Base-by-base conservation (phyloP, 2,113 vertebrate genomes). In the Pseudonaja textilis region DNA sequence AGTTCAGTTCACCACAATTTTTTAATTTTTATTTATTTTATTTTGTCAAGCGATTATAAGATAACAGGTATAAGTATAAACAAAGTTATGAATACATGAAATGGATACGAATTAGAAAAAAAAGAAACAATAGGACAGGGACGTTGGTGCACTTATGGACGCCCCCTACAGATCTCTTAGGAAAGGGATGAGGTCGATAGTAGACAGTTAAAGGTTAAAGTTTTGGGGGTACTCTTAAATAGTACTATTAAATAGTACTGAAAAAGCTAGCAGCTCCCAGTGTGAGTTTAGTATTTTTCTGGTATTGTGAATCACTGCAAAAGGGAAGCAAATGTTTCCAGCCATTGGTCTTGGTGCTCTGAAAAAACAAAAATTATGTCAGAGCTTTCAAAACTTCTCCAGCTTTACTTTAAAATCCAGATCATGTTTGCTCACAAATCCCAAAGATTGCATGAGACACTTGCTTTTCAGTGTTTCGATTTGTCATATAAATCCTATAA, bases 271-370 rank as follows among this genome's bases (percentile, higher is more conserved):
- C 87, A 93, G 55, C 34, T 50, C 12, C 18, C 25, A 74, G n/a
- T 45, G 45, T 94, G 61, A 85, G 45, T 93, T 93, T 91, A 39
- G 6, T 89, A 89, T 91, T 85, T 91, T 74, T 64, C 93, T 94
- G 92, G 26, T 90, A 94, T 93, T 93, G 56, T 96, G 96, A 96
- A 85, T 96, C 95, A 95, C 92, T 93, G 59, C 9, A n/a, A 2
- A 90, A 88, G 92, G 95, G 95, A 96, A 96, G 95, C 93, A 87
- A 92, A 95, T 93, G 96, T 93, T 97, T 97, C 96, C 96, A 95
- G 89, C 91, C 96, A 93, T 94, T 97, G 96, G 96, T 93, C 94
- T 89, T 59, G 59, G 54, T 18, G 11, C 94, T 94, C 89, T 93
- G 95, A 95, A 97, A 96, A 95, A 95, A n/a, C n/a, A 92, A 50